These are phyloP conservation scores for Takifugu flavidus DNA, from an alignment of 2,113 vertebrate species.

Conservation along the genomic window DNA sequence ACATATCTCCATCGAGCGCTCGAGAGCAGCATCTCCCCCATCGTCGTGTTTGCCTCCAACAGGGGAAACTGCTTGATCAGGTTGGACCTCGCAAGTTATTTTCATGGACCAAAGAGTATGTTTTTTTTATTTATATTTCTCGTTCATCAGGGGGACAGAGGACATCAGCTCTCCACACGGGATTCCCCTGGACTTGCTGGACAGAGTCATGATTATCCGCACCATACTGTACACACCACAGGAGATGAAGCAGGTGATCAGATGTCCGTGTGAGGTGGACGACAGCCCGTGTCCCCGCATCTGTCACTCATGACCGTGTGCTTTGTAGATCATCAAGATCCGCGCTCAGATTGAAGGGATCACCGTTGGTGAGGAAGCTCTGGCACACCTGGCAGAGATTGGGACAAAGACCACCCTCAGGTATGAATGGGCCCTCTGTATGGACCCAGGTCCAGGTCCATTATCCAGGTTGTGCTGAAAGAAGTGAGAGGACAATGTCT, in stretches of 20 bases:
- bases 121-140: not conserved
- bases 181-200: constrained; percentile 91
- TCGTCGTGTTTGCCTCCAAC: constrained; percentile 97
- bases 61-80: constrained; percentile 93
- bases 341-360: constrained; percentile 94
- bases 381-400: constrained; percentile 91
- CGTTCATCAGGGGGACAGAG: constrained; percentile 85
- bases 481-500: not conserved
- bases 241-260: constrained; percentile 93
- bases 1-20: constrained; percentile 94
- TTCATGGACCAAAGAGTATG: not conserved
- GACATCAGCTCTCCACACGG: constrained; percentile 93
- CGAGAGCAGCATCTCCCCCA: constrained; percentile 93
- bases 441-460: not conserved
- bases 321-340: constrained; percentile 92
- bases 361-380: constrained; percentile 89
- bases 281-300: not conserved
- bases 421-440: constrained; percentile 55
- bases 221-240: constrained; percentile 96
- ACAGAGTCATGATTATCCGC: constrained; percentile 95
- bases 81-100: constrained; percentile 54
- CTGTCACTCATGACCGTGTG: not conserved
- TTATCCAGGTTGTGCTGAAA: too few species aligned
- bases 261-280: not conserved
- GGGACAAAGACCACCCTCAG: constrained; percentile 95